phyloP scores from a whole-genome alignment of 2,888 invertebrate genomes.

The Linnaemya vulpina region DNA sequence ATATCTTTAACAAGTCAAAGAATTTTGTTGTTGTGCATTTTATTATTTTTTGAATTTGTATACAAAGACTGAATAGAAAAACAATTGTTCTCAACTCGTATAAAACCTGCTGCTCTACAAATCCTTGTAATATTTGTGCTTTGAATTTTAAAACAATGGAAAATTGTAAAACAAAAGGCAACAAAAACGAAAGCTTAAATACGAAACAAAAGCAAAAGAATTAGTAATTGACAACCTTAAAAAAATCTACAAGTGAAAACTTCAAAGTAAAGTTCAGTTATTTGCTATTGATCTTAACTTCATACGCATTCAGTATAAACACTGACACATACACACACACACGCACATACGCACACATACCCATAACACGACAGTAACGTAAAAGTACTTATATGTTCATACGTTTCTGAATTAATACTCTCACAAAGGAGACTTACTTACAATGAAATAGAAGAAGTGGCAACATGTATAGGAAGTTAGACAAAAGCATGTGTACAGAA shows the following conservation, averaged over 20 bases:
- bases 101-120: conserved; percentile 4
- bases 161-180: not conserved
- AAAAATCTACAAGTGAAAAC: conserved; percentile 42
- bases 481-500: not conserved
- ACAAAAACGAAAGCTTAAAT: conserved; percentile 12
- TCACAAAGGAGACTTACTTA: conserved; percentile 1
- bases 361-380: not conserved
- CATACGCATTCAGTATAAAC: not conserved
- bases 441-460: not conserved
- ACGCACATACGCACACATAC: not conserved
- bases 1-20: conserved; percentile 17
- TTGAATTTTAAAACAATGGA: conserved; percentile 17
- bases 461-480: not conserved
- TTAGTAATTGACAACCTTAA: conserved; percentile 46
- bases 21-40: not conserved
- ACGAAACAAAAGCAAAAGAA: not conserved
- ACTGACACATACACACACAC: not conserved
- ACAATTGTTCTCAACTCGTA: conserved; percentile 17
- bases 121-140: conserved; percentile 12
- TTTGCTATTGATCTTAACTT: conserved; percentile 62
- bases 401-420: conserved; percentile 54
- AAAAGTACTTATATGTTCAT: conserved; percentile 19
- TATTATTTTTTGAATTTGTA: conserved; percentile 13
- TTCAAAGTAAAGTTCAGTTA: conserved; percentile 63
- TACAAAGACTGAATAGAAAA: not conserved